Evolutionary conservation across 2,797 vertebrate species (phyloP), one percentile per base, ranked within the genome.

Genomic region (Amniataba percoides): DNA sequence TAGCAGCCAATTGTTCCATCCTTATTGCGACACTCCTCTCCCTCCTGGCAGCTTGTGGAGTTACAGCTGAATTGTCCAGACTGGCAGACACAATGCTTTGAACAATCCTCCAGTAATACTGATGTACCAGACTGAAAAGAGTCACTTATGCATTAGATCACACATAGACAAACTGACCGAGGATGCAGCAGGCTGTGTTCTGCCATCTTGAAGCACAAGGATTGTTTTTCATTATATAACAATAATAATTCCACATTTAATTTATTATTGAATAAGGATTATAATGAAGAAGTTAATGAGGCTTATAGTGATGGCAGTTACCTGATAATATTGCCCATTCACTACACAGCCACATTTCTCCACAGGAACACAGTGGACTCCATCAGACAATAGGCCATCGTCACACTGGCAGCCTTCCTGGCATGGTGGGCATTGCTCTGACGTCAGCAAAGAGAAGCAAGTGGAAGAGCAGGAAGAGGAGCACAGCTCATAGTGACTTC

Each of bases 391-490:
- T 31, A 90, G 83, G 51, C 87, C 90, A 2, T 85, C 78, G 34
- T 92, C 86, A 76, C 93, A 94, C 75, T 93, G 82, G 71, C 93
- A 94, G 34, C 92, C 93, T 78, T 94, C 93, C 49, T 88, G 92
- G 67, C 92, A 93, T 10, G n/a, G 15, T 3, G 87, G 68, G 43
- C 92, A 89, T n/a, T 40, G 70, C 15, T 39, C 48, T 3, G 83
- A 21, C 7, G 43, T 34, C 19, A 69, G 60, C 78, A 94, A 84
- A 27, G 88, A 91, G 74, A 76, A 84, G 48, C 93, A 94, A 49
- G 90, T 88, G 75, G 90, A 84, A 18, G 84, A 63, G 64, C 90
- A 93, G 63, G 89, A 84, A 46, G 92, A 82, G 5, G 89, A 62
- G 68, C 91, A 94, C 49, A 93, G 73, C 80, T 85, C 76, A 10